Conservation (phyloP, 2,888 invertebrate genomes). For the Dioctria rufipes region DNA sequence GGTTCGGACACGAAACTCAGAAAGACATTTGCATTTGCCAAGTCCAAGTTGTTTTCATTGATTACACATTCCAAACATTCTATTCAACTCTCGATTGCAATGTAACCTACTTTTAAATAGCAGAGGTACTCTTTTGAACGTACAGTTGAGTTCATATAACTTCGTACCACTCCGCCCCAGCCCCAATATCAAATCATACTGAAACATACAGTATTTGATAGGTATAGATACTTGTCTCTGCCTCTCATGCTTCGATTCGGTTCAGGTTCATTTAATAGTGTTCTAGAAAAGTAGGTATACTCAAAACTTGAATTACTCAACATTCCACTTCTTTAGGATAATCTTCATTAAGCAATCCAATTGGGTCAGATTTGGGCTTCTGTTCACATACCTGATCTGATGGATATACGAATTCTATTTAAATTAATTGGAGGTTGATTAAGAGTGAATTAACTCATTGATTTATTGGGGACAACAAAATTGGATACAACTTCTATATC, state of each 20-base stretch:
- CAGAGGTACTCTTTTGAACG: constrained; percentile 6
- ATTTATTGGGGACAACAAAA: constrained; percentile 8
- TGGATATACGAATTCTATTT: background rate
- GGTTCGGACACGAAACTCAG: background rate
- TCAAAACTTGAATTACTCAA: constrained; percentile 3
- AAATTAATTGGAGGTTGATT: background rate
- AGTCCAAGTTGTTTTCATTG: background rate
- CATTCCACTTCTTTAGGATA: constrained; percentile 4
- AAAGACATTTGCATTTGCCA: background rate
- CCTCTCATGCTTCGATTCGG: too few species aligned
- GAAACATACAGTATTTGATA: too few species aligned
- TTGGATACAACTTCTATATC: background rate
- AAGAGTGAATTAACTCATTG: constrained; percentile 25
- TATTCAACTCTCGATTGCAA: background rate
- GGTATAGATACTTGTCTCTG: too few species aligned
- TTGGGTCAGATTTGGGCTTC: constrained; percentile 14
- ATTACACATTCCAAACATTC: constrained; percentile 24
- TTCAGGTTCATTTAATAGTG: background rate
- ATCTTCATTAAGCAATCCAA: background rate
- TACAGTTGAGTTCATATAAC: background rate
- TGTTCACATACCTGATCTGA: background rate
- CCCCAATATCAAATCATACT: too few species aligned
- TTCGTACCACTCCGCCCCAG: too few species aligned
- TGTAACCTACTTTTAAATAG: constrained; percentile 18
- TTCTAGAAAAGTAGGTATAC: background rate